A percentile compares a stretch with the other conserved stretches of the same genome.
Evolutionary conservation across 2,888 invertebrate species (phyloP).

Genomic region (Helobdella robusta): DNA sequence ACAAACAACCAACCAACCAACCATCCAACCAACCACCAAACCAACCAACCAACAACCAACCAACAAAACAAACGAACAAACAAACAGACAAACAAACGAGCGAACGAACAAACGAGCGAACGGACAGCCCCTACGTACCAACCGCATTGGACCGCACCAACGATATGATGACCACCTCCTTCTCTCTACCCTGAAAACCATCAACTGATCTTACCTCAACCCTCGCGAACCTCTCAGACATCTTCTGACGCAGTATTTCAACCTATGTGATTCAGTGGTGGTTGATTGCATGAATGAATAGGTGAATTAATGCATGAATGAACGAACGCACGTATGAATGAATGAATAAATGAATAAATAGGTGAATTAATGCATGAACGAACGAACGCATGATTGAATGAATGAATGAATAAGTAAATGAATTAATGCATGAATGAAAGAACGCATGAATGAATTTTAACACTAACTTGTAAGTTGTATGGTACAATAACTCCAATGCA

Average conservation of each 20-base stretch:
- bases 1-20: too few relatives aligned
- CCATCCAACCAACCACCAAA: too few relatives aligned
- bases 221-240: conserved; percentile 42
- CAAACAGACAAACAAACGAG: too few relatives aligned
- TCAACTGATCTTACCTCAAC: conserved; percentile 56
- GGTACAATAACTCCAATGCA: conserved; percentile 56
- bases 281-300: too few relatives aligned
- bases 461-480: conserved; percentile 53
- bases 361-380: not conserved
- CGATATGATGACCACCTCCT: conserved; percentile 56
- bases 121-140: too few relatives aligned
- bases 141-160: conserved; percentile 55
- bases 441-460: too few relatives aligned
- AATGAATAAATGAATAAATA: not conserved
- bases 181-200: conserved; percentile 58
- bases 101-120: too few relatives aligned
- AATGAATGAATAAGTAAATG: not conserved
- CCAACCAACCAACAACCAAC: too few relatives aligned
- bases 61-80: too few relatives aligned
- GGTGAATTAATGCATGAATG: not conserved
- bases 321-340: not conserved
- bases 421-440: not conserved
- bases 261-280: conserved; percentile 50
- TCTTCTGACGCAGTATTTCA: conserved; percentile 49
- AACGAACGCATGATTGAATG: not conserved